A percentile compares a stretch with the other conserved stretches of the same genome.
Conservation (phyloP, 1,140 invertebrate species). For the Panonychus citri region DNA sequence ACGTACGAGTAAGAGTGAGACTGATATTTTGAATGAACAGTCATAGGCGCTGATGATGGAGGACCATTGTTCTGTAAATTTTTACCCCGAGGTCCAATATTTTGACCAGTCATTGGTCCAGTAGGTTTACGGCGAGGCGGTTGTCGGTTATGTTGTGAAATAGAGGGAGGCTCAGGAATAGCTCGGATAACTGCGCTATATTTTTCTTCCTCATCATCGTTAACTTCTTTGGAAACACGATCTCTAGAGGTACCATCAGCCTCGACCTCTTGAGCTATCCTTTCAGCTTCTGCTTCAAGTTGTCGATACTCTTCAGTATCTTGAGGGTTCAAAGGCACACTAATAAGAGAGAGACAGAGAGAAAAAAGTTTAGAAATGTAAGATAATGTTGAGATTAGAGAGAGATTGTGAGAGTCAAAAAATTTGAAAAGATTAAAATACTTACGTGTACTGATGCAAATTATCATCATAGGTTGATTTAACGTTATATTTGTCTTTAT, state of each 20-base stretch:
- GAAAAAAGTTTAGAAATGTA: neutral
- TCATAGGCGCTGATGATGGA: neutral
- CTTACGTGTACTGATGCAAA: slow-evolving; percentile 51
- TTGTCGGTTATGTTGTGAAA: neutral
- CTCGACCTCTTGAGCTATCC: slow-evolving; percentile 73
- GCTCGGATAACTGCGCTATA: slow-evolving; percentile 30
- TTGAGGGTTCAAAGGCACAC: slow-evolving; percentile 48
- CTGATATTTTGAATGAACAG: neutral
- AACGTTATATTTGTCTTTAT: slow-evolving; percentile 69
- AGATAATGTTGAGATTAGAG: neutral
- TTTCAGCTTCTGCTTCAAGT: slow-evolving; percentile 53
- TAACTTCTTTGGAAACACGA: slow-evolving; percentile 51
- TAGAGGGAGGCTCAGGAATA: neutral
- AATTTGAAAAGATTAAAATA: too few relatives aligned
- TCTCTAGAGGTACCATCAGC: slow-evolving; percentile 49
- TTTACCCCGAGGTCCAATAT: neutral
- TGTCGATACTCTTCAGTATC: slow-evolving; percentile 65
- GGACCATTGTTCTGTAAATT: neutral
- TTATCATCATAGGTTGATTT: slow-evolving; percentile 63
- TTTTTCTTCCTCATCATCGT: slow-evolving; percentile 59
- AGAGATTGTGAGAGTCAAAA: too few relatives aligned
- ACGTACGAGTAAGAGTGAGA: neutral
- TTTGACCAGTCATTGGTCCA: neutral
- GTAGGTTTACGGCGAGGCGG: neutral
- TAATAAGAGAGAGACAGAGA: too few relatives aligned